phyloP scores from a whole-genome alignment of 2,797 vertebrate species.

The Lithobates pipiens region DNA sequence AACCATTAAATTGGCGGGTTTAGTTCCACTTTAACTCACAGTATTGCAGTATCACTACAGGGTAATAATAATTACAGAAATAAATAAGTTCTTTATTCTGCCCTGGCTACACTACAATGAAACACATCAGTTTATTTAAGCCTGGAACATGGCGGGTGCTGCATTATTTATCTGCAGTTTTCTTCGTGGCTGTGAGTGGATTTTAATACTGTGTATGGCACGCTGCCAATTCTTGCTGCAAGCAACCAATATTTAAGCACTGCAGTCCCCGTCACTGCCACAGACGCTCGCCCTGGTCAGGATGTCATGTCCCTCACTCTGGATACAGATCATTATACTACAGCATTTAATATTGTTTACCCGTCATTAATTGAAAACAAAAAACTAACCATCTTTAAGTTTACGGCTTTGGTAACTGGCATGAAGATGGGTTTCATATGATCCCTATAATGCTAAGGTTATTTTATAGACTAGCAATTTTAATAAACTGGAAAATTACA shows the following conservation, averaged over 20 bases:
- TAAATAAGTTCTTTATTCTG: not conserved
- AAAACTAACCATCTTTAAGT: not conserved
- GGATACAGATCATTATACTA: not conserved
- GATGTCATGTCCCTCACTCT: not conserved
- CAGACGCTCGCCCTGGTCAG: conserved; percentile 16
- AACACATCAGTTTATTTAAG: conserved; percentile 27
- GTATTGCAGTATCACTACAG: not conserved
- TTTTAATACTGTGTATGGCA: conserved; percentile 41
- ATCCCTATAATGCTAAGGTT: not conserved
- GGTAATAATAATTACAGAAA: not conserved
- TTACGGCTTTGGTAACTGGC: not conserved
- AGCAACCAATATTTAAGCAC: not conserved
- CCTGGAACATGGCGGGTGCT: conserved; percentile 57
- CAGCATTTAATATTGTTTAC: not conserved
- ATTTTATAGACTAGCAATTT: not conserved
- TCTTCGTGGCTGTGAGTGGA: not conserved
- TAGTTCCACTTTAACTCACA: not conserved
- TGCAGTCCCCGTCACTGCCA: conserved; percentile 12
- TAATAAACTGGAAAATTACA: not conserved
- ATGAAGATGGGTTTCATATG: not conserved
- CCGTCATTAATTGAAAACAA: not conserved
- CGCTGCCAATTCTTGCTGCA: conserved; percentile 50
- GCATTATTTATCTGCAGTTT: conserved; percentile 62
- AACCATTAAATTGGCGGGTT: not conserved
- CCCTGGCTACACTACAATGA: not conserved